These are phyloP conservation scores for Monopterus albus DNA, from an alignment of 2,113 vertebrate genomes.

Conservation along the genomic window DNA sequence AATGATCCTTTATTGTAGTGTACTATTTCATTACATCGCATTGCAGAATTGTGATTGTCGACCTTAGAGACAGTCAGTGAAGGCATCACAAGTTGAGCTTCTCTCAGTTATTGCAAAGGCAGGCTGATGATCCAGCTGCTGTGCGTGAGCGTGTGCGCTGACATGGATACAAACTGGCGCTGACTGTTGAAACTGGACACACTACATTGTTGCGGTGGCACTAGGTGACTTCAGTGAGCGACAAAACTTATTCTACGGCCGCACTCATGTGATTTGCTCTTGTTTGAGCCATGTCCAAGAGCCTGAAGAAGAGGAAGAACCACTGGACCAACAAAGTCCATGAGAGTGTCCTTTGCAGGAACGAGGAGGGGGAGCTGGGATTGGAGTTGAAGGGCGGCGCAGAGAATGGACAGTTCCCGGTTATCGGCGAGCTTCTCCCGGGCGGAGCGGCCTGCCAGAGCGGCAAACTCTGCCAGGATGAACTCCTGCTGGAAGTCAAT, in stretches of 20 bases:
- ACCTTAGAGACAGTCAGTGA: neutral
- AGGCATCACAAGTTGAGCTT: constrained; percentile 70
- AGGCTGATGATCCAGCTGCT: constrained; percentile 76
- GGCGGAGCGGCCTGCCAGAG: constrained; percentile 87
- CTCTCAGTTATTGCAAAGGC: constrained; percentile 62
- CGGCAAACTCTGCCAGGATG: constrained; percentile 87
- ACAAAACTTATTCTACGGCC: constrained; percentile 56
- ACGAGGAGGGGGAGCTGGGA: constrained; percentile 87
- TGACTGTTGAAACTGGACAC: constrained; percentile 51
- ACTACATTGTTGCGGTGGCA: constrained; percentile 6
- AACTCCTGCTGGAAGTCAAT: constrained; percentile 96
- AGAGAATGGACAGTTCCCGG: constrained; percentile 95
- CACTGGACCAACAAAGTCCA: constrained; percentile 98
- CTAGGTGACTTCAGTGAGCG: constrained; percentile 22
- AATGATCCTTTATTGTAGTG: no score
- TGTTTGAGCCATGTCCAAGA: constrained; percentile 92
- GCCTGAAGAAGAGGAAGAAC: constrained; percentile 91
- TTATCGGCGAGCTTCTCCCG: constrained; percentile 89
- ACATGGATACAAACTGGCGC: constrained; percentile 68
- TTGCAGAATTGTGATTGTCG: accelerated
- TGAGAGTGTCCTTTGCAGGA: constrained; percentile 90
- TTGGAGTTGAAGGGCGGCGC: constrained; percentile 94
- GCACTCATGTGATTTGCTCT: constrained; percentile 58
- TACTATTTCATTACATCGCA: no score
- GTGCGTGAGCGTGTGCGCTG: constrained; percentile 52